Percentiles rank a stretch among this genome's conserved stretches.
Conservation (phyloP, 2,113 vertebrate species). For the Thalassoma bifasciatum region DNA sequence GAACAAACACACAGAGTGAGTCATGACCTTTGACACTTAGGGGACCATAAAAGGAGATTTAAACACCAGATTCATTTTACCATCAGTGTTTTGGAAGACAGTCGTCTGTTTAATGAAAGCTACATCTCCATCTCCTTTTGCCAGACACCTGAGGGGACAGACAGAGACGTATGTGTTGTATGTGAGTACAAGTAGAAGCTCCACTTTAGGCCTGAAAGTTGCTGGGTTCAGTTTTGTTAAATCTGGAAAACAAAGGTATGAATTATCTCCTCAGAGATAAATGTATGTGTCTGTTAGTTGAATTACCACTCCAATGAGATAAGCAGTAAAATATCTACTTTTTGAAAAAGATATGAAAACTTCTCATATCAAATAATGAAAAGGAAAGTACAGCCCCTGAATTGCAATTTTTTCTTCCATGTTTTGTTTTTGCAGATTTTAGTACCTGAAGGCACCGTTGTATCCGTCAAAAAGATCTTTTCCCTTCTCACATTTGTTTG, state of each 20-base stretch:
- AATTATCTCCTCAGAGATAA: too few relatives aligned
- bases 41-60: too few relatives aligned
- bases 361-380: too few relatives aligned
- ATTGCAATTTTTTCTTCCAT: too few relatives aligned
- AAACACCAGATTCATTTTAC: constrained; percentile 69
- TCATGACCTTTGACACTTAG: accelerated
- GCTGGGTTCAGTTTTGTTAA: too few relatives aligned
- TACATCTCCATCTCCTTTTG: constrained; percentile 86
- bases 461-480: constrained; percentile 90
- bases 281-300: too few relatives aligned
- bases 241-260: too few relatives aligned
- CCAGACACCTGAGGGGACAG: constrained; percentile 86
- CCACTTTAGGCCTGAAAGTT: neutral
- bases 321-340: too few relatives aligned
- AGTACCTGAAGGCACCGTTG: constrained; percentile 89
- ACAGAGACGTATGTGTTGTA: neutral
- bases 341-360: too few relatives aligned
- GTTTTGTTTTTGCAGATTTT: too few relatives aligned
- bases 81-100: constrained; percentile 91
- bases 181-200: neutral
- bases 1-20: constrained; percentile 6
- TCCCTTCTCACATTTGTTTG: constrained; percentile 86
- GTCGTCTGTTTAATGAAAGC: constrained; percentile 95
- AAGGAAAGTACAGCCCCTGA: too few relatives aligned
- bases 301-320: too few relatives aligned